Percentiles rank a stretch among this genome's conserved stretches.
phyloP scores from a whole-genome alignment of 2,888 invertebrate genomes.

The Euclidia mi region DNA sequence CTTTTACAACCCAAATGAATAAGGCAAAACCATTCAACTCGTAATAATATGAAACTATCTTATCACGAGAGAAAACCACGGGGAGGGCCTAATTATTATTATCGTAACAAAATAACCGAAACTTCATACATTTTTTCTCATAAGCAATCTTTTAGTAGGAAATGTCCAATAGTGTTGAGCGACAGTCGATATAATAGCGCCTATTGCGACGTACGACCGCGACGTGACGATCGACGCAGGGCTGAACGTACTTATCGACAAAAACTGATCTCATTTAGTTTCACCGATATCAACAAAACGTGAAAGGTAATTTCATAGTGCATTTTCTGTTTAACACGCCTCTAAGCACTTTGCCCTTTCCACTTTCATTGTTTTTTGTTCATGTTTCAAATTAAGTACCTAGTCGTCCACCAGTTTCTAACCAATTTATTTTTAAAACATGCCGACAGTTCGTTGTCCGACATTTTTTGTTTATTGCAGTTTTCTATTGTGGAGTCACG shows the following conservation, averaged over 20 bases:
- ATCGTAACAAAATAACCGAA: slow-evolving; percentile 42
- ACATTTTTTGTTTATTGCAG: slow-evolving; percentile 36
- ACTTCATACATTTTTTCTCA: slow-evolving; percentile 39
- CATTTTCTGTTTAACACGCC: slow-evolving; percentile 85
- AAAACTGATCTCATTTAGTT: slow-evolving; percentile 86
- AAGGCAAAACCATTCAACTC: neutral
- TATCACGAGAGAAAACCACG: neutral
- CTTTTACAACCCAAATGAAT: slow-evolving; percentile 11
- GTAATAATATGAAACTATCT: neutral
- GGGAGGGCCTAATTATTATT: slow-evolving; percentile 10
- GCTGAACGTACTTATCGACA: slow-evolving; percentile 67
- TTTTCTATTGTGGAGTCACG: slow-evolving; percentile 30
- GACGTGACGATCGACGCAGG: slow-evolving; percentile 72
- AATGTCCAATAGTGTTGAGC: slow-evolving; percentile 51
- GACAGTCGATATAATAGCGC: slow-evolving; percentile 64
- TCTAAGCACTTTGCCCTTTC: slow-evolving; percentile 83
- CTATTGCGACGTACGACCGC: slow-evolving; percentile 66
- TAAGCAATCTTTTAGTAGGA: slow-evolving; percentile 36
- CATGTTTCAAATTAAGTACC: slow-evolving; percentile 56
- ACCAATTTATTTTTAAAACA: slow-evolving; percentile 45
- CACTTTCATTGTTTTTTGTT: slow-evolving; percentile 78
- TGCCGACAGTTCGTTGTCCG: slow-evolving; percentile 46
- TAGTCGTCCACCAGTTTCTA: slow-evolving; percentile 36
- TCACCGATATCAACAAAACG: slow-evolving; percentile 82
- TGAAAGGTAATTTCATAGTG: slow-evolving; percentile 88